Evolutionary conservation across 2,888 invertebrate species (phyloP).

Genomic region (Ophion ventricosus): DNA sequence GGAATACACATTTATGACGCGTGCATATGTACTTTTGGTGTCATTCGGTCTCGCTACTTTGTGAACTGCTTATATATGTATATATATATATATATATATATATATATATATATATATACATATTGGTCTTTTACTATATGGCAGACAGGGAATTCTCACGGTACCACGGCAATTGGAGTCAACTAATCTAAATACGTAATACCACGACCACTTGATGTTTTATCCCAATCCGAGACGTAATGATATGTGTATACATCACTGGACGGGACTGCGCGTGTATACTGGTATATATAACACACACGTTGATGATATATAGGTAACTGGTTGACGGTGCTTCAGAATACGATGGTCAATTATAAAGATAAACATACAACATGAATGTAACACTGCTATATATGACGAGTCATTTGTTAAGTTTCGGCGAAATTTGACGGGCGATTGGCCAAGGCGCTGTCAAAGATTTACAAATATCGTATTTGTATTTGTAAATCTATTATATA

Average conservation of each 20-base stretch:
- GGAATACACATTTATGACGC: conserved; percentile 30
- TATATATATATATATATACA: not conserved
- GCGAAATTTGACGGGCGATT: too few relatives aligned
- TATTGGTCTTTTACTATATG: conserved; percentile 64
- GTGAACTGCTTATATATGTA: not conserved
- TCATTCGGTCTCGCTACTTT: conserved; percentile 6
- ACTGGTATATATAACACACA: not conserved
- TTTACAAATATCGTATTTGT: too few relatives aligned
- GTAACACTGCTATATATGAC: too few relatives aligned
- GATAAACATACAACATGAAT: too few relatives aligned
- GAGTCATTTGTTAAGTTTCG: too few relatives aligned
- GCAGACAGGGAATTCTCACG: conserved; percentile 81
- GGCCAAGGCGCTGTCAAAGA: too few relatives aligned
- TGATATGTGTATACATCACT: not conserved
- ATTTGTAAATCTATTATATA: too few relatives aligned
- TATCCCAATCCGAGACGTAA: conserved; percentile 42
- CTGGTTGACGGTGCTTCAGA: not conserved
- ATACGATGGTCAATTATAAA: too few relatives aligned
- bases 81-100: not conserved
- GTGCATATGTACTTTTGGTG: not conserved
- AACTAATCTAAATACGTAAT: conserved; percentile 82
- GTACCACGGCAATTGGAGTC: conserved; percentile 82
- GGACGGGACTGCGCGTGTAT: not conserved
- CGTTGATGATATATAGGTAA: not conserved
- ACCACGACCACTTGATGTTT: conserved; percentile 54